Evolutionary conservation across 2,888 invertebrate genomes (phyloP), one percentile per base, ranked within the genome.

Genomic region (Chalcosyrphus nemorum): DNA sequence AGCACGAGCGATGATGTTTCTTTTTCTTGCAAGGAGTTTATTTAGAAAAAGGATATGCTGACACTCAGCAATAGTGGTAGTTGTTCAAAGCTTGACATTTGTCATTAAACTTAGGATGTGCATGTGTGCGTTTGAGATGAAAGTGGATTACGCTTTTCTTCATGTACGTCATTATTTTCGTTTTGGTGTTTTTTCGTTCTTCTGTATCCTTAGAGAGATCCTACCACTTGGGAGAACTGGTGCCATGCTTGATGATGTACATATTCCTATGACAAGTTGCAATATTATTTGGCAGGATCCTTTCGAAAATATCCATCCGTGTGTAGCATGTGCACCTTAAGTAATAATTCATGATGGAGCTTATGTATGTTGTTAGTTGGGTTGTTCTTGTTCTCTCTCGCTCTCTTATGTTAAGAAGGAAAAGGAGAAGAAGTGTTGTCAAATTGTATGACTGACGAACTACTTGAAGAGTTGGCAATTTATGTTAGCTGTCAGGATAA

Each of bases 31-130:
- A 70, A 52, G 54, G 74, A 68, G 74, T 74, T 57, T 80, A 80
- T 80, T 80, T 84, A 52, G 68, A 45, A 71, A 84, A 75, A 74
- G 80, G 80, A 80, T 80, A 70, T 75, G 72, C 74, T 82, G 82
- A 74, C 78, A 82, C 78, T 84, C 59, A 47, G 74, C 72, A 78
- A 66, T 74, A 80, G 82, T 68, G 43, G 68, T 56, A 80, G 78
- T 74, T 84, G 80, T 75, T 74, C 80, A 80, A 80, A 84, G 63
- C 80, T n/a, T 70, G 80, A 80, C 84, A 80, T 75, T 84, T 84
- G 84, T 84, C 80, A 84, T 84, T 84, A 70, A 75, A 84, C 65
- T 75, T 45, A 52, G 57, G 47, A 65, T 24, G 24, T 9, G 24
- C 52, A 52, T 50, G 57, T 47, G 15, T 50, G 15, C 32, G 15